Base-by-base conservation (phyloP, 2,113 vertebrate genomes). In the Sapayoa aenigma region DNA sequence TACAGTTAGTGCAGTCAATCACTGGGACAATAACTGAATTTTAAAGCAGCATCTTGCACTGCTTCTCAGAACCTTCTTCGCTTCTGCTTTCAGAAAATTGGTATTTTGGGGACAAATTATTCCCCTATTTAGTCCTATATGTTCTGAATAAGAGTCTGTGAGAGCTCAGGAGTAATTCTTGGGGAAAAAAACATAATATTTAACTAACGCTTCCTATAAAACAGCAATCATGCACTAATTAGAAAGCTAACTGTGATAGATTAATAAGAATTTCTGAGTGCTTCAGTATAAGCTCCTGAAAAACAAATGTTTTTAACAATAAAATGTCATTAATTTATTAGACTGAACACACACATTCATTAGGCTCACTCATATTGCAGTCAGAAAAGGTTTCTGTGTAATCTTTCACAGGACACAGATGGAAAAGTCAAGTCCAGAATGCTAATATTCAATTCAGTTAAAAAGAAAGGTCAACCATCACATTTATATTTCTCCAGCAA, bases 1-100 rank as follows among this genome's bases (percentile, higher is more conserved):
- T 84, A 67, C 56, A 42, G 90, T 95, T 92, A 81, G 88, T 11
- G 56, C 90, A 92, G 88, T 86, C 79, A 93, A 84, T 96, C 93
- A 90, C 49, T 33, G 56, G 73, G 76, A 88, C 90, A 93, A 90
- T 78, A 86, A 81, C 41, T 92, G 92, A 88, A 86, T 95, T 93
- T 93, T 93, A 92, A 94, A 96, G 49, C 41, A 94, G 76, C 28
- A 30, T 53, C 80, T 90, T 41, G 20, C 68, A 65, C 52, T 71
- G 47, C 31, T 92, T 84, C 66, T 95, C 86, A 77, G 68, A 86
- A 80, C 8, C 8, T 56, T 89, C 46, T 80, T 93, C 80, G 62
- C 28, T 52, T 96, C 87, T 80, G 80, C 16, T 46, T 75, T 81
- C n/a, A 73, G 37, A 69, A 94, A 85, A 90, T 6, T 9, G 3